These are phyloP conservation scores for Netelia virgata DNA, from an alignment of 2,888 invertebrate genomes.

Conservation along the genomic window DNA sequence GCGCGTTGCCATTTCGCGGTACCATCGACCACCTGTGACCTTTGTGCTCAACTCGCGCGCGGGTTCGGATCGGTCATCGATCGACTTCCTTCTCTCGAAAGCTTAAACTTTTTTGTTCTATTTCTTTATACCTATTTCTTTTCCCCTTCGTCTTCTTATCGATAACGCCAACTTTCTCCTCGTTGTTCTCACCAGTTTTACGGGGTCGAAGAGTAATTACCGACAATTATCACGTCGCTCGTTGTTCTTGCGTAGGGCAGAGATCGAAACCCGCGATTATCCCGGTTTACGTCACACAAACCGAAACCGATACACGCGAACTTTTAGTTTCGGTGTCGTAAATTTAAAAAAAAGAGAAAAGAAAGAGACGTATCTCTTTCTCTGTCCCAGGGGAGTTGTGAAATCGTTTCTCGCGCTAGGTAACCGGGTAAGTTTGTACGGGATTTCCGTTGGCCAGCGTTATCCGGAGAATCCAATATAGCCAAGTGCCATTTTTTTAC, in stretches of 20 bases:
- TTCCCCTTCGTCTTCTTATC: slow-evolving; percentile 18
- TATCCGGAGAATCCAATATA: slow-evolving; percentile 10
- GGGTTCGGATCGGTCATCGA: too few species aligned
- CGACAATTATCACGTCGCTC: background rate
- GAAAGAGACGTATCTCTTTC: background rate
- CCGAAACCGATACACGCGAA: too few species aligned
- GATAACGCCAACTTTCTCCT: slow-evolving; percentile 37
- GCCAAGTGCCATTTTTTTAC: slow-evolving; percentile 16
- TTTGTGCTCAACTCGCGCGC: slow-evolving; percentile 11
- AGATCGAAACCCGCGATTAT: slow-evolving; percentile 2
- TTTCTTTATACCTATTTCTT: background rate
- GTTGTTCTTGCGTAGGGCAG: too few species aligned
- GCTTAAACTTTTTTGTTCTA: background rate
- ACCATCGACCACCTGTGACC: slow-evolving; percentile 3
- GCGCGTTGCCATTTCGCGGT: too few species aligned
- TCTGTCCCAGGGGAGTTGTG: slow-evolving; percentile 2
- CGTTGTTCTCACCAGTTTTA: background rate
- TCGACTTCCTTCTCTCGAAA: too few species aligned
- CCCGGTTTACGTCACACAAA: too few species aligned
- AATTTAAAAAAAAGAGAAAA: slow-evolving; percentile 25
- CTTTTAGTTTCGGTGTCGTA: background rate
- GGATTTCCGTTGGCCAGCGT: slow-evolving; percentile 23
- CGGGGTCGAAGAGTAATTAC: slow-evolving; percentile 26
- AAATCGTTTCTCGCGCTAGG: slow-evolving; percentile 45
- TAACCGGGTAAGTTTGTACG: slow-evolving; percentile 30